A percentile compares a stretch with the other conserved stretches of the same genome.
Conservation (phyloP, 2,797 vertebrate species). For the Falco novaeseelandiae region DNA sequence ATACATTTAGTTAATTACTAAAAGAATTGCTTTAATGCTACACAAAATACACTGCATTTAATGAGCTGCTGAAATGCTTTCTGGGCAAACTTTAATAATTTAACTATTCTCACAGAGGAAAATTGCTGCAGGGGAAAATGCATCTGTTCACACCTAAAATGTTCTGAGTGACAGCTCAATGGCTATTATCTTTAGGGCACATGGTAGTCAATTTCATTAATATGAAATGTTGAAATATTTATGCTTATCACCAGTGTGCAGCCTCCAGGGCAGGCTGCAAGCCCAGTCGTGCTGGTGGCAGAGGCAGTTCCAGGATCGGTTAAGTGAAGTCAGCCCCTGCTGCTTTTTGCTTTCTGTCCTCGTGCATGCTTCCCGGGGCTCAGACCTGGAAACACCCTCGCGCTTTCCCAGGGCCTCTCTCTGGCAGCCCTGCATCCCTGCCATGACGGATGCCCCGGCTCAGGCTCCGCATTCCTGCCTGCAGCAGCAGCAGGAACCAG, state of each 20-base stretch:
- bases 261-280: neutral
- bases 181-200: conserved; percentile 16
- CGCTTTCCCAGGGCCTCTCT: neutral
- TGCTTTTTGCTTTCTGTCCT: neutral
- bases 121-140: conserved; percentile 12
- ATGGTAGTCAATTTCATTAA: neutral
- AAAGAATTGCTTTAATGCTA: conserved; percentile 37
- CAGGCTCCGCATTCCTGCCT: neutral
- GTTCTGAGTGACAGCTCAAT: conserved; percentile 1
- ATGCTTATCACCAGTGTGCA: conserved; percentile 13
- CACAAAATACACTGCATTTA: conserved; percentile 38
- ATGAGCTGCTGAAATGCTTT: conserved; percentile 53
- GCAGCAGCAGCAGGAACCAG: neutral
- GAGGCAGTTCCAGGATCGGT: neutral
- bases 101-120: neutral
- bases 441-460: neutral
- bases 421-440: neutral
- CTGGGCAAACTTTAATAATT: conserved; percentile 33
- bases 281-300: neutral
- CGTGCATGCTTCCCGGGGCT: neutral
- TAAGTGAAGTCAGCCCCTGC: neutral
- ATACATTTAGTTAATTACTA: conserved; percentile 55
- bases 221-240: conserved; percentile 21
- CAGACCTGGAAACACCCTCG: neutral
- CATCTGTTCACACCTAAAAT: neutral